These are phyloP conservation scores for Hemicentrotus pulcherrimus DNA, from an alignment of 35 echinoderm and acorn worm species.

Conservation along the genomic window DNA sequence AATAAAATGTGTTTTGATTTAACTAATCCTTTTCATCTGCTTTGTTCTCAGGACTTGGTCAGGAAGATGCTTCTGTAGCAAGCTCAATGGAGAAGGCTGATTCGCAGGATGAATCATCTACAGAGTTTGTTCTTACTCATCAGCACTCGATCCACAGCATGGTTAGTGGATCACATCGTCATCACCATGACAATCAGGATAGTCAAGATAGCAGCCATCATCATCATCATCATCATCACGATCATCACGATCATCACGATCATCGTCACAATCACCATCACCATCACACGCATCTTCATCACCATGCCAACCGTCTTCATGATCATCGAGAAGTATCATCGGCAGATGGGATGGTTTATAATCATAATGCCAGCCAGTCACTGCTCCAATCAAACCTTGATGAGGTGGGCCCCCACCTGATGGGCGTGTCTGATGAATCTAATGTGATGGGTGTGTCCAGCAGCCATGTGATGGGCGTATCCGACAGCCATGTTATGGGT, in stretches of 20 bases:
- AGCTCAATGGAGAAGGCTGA: slow-evolving; percentile 5
- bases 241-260: not conserved
- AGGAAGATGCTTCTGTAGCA: not conserved
- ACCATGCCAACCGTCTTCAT: not conserved
- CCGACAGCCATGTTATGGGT: not conserved
- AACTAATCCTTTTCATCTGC: not conserved
- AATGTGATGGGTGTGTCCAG: not conserved
- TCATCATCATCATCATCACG: slow-evolving; percentile 22
- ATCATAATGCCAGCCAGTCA: not conserved
- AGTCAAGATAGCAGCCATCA: not conserved
- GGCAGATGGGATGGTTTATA: slow-evolving; percentile 20
- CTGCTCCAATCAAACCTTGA: slow-evolving; percentile 37
- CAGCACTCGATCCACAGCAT: slow-evolving; percentile 52
- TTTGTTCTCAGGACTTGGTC: slow-evolving; percentile 24
- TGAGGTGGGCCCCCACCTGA: not conserved
- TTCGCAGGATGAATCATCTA: slow-evolving; percentile 23
- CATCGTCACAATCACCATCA: not conserved
- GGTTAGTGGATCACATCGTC: slow-evolving; percentile 34
- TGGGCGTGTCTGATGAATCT: not conserved
- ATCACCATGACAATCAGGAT: not conserved
- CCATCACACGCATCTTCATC: not conserved
- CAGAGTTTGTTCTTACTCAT: slow-evolving; percentile 26
- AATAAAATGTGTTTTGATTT: too few species aligned
- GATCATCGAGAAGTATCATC: not conserved
- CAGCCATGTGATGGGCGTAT: slow-evolving; percentile 26